Evolutionary conservation across 1,140 invertebrate species (phyloP), one percentile per base, ranked within the genome.

Genomic region (Rhagoletis zephyria): DNA sequence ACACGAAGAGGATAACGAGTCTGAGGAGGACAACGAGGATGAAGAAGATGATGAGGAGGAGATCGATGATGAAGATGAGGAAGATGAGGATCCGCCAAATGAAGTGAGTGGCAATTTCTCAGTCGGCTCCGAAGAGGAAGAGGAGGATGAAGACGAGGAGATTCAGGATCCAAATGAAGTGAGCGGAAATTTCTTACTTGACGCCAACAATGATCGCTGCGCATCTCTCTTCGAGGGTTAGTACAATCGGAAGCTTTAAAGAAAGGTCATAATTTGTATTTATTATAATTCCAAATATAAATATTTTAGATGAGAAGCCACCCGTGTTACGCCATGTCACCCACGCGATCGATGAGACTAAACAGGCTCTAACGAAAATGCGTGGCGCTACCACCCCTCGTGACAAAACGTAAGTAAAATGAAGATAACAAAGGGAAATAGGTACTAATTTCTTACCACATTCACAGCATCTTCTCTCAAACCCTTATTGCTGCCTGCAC

Each of bases 341-440:
- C 19, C 90, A 94, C 96, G 93, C 98, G 85, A 95, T 99, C 88
- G 98, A 98, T 94, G 98, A 99, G 94, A 98, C 98, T 77, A 98
- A 98, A 85, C 97, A 98, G 89, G 97, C 98, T 87, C 94, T 99
- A 74, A 98, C 97, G 86, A 96, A 97, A 92, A 99, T 98, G 98
- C 95, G 97, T 90, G 97, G 95, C 92, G 97, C 98, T 93, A 96
- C 95, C 90, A 92, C 90, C 85, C 94, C 95, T 88, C 94, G 94
- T 56, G 92, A 93, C 88, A 93, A 93, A 92, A 93, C 87, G 92
- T 93, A 51, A 90, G 60, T 70, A 2, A 42, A 86, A 48, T 16
- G 70, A 67, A 3, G 7, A 42, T 12, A 56, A 1, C 9, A 51
- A 87, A 1, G 9, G 14, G 19, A 56, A 85, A 85, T 12, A 0